Evolutionary conservation across 2,888 invertebrate species (phyloP).

Genomic region (Selenia dentaria): DNA sequence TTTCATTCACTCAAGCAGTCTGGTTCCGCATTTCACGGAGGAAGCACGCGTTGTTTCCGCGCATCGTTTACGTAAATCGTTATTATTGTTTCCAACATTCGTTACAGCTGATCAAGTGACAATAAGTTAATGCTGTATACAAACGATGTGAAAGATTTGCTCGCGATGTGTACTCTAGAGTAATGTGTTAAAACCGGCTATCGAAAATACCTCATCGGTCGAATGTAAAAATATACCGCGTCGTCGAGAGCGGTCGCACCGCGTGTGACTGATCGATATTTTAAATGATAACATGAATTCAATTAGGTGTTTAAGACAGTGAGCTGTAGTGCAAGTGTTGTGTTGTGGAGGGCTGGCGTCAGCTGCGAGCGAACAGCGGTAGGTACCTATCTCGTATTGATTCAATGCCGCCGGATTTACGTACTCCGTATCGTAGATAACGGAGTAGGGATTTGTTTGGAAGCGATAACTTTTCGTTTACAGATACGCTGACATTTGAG

Average conservation of each 20-base stretch:
- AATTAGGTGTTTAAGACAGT: constrained; percentile 76
- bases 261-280: constrained; percentile 83
- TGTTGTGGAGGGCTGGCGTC: constrained; percentile 47
- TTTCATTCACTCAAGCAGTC: constrained; percentile 73
- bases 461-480: constrained; percentile 56
- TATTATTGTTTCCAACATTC: constrained; percentile 76
- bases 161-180: constrained; percentile 36
- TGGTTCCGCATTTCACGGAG: constrained; percentile 57
- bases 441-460: constrained; percentile 68
- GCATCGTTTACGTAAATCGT: constrained; percentile 55
- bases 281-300: constrained; percentile 83
- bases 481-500: constrained; percentile 25
- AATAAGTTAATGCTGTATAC: constrained; percentile 45
- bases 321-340: constrained; percentile 56
- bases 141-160: constrained; percentile 22
- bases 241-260: constrained; percentile 70
- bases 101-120: constrained; percentile 79
- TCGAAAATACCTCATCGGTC: constrained; percentile 70
- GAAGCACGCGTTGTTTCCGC: constrained; percentile 34
- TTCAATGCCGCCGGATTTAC: constrained; percentile 66
- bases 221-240: constrained; percentile 81
- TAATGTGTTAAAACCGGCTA: constrained; percentile 47
- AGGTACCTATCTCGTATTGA: constrained; percentile 60
- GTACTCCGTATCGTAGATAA: constrained; percentile 60
- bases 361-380: constrained; percentile 33